A percentile compares a stretch with the other conserved stretches of the same genome.
Evolutionary conservation across 1,140 invertebrate genomes (phyloP).

Genomic region (Drosophila sp.): DNA sequence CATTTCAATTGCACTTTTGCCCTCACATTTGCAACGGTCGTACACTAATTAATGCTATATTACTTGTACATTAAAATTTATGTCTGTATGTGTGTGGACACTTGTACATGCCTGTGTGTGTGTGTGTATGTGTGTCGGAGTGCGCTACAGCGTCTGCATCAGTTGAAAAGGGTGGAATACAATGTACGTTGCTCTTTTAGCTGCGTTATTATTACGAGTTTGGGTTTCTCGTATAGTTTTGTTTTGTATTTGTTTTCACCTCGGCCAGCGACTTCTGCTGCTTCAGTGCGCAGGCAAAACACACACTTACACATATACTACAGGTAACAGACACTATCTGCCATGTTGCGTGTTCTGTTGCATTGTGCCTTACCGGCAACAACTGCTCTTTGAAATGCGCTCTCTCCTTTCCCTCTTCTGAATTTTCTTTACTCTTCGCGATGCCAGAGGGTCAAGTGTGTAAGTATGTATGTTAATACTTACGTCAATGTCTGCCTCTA

Average conservation of each 20-base stretch:
- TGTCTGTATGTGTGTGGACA: slow-evolving; percentile 23
- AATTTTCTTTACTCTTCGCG: slow-evolving; percentile 4
- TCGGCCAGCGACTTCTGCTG: slow-evolving; percentile 78
- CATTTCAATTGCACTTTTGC: slow-evolving; percentile 76
- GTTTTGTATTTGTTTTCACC: slow-evolving; percentile 70
- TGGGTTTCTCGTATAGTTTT: slow-evolving; percentile 43
- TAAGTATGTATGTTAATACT: slow-evolving; percentile 2
- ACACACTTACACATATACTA: not conserved
- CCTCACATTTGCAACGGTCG: slow-evolving; percentile 51
- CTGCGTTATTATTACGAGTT: slow-evolving; percentile 68
- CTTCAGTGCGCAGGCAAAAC: slow-evolving; percentile 66
- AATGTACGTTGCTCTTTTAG: slow-evolving; percentile 25
- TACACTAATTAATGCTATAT: slow-evolving; percentile 79
- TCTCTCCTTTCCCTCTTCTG: slow-evolving; percentile 16
- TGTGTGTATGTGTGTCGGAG: not conserved
- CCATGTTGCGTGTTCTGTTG: slow-evolving; percentile 34
- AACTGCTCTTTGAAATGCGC: slow-evolving; percentile 19
- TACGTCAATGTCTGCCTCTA: slow-evolving; percentile 22
- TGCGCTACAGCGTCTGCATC: slow-evolving; percentile 20
- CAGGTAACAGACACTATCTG: slow-evolving; percentile 47
- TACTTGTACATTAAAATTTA: slow-evolving; percentile 33
- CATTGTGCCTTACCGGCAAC: slow-evolving; percentile 37
- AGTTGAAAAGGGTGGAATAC: slow-evolving; percentile 72
- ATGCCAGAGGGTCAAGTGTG: slow-evolving; percentile 50
- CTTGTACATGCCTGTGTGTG: slow-evolving; percentile 17